Evolutionary conservation across 2,113 vertebrate species (phyloP), one percentile per base, ranked within the genome.

Genomic region (cattle (Bos taurus)): DNA sequence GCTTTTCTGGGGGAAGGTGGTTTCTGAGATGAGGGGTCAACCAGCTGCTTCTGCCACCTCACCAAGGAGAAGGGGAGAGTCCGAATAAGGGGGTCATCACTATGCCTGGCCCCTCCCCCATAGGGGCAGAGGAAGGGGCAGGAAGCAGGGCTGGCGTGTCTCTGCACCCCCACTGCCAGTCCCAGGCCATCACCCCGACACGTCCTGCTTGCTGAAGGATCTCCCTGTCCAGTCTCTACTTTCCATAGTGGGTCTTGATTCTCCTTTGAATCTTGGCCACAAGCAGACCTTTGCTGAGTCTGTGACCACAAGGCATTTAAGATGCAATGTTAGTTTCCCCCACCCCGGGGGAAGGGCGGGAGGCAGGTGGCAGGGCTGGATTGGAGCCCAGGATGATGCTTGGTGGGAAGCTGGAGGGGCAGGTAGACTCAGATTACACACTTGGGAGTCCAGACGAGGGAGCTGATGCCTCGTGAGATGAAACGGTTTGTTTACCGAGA

Each of bases 1-100:
- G 0, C 0, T 96, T 33, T 96, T 97, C 25, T 57, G 26, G 83
- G 16, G 0, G 0, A 94, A 46, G 46, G 8, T 21, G 81, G 28
- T 57, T 94, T 95, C 94, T 97, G 60, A 92, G 90, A 81, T 74
- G 88, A 90, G 33, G 15, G 13, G 88, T 81, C 48, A 57, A 92
- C 91, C 54, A 62, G 15, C 8, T 50, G 16, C 50, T 48, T 60
- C 54, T 84, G 13, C 25, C 10, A 11, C 43, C 13, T n/a, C 16
- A 59, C 54, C 50, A 88, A 88, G 64, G 86, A 59, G 36, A 54
- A 46, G 28, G 54, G 46, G 26, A 62, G 21, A 25, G 48, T 40
- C 95, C 93, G 94, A 48, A 67, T 25, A 52, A 64, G 28, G 30
- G 46, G 83, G 25, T n/a, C 30, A 52, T 46, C 57, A 59, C 15